Percentiles rank a stretch among this genome's conserved stretches.
Conservation (phyloP, 2,797 vertebrate species). For the Poliocrania exsul region DNA sequence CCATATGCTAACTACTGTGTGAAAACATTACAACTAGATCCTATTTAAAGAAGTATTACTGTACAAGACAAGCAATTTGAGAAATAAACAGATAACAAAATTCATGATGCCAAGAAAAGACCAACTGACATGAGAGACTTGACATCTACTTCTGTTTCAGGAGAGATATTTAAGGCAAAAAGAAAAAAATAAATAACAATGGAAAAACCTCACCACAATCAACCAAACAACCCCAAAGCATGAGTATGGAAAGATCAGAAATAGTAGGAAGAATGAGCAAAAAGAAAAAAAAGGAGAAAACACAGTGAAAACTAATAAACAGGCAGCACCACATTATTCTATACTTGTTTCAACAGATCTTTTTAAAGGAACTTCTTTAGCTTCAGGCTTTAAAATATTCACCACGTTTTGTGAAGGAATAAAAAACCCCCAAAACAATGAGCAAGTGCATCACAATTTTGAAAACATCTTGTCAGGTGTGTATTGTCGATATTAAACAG, state of each 20-base stretch:
- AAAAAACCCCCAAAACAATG: background rate
- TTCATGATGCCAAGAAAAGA: background rate
- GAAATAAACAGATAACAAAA: background rate
- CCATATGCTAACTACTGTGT: background rate
- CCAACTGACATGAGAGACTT: background rate
- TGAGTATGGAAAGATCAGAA: background rate
- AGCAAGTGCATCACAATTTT: background rate
- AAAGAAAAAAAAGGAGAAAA: background rate
- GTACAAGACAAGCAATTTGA: background rate
- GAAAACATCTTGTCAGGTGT: background rate
- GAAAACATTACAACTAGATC: background rate
- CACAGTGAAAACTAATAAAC: background rate
- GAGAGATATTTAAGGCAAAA: background rate
- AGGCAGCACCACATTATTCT: background rate
- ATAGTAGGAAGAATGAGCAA: background rate
- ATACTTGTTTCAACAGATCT: background rate
- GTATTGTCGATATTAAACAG: background rate
- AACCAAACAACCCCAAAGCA: background rate
- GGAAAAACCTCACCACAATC: background rate
- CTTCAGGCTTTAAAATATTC: slow-evolving; percentile 35
- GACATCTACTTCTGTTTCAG: background rate
- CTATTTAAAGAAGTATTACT: background rate
- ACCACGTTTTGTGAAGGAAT: background rate
- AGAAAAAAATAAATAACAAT: background rate
- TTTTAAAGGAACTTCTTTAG: slow-evolving; percentile 14